Percentiles rank a stretch among this genome's conserved stretches.
phyloP scores from a whole-genome alignment of 2,797 vertebrate genomes.

The Carcharodon carcharias region DNA sequence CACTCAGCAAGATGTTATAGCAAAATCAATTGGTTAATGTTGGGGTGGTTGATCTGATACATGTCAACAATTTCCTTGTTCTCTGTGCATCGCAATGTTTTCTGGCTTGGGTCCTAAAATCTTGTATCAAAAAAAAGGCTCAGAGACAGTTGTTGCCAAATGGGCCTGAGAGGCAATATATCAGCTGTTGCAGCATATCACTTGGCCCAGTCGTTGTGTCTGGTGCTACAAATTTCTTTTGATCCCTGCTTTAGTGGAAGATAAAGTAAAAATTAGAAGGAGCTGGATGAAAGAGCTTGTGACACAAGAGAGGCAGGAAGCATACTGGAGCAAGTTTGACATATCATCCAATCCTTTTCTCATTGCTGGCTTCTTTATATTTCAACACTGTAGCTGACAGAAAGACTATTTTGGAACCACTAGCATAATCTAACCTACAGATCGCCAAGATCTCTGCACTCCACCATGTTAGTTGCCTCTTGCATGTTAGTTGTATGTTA shows the following conservation, averaged over 20 bases:
- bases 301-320: background rate
- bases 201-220: background rate
- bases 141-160: background rate
- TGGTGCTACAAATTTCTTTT: slow-evolving; percentile 21
- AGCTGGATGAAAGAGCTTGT: background rate
- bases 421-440: too few relatives aligned
- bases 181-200: slow-evolving; percentile 17
- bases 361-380: background rate
- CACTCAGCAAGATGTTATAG: background rate
- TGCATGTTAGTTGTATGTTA: background rate
- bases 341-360: background rate
- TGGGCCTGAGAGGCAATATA: background rate
- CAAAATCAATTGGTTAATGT: slow-evolving; percentile 20
- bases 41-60: background rate
- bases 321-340: background rate
- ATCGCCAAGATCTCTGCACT: too few relatives aligned
- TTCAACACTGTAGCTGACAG: background rate
- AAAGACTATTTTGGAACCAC: background rate
- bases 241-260: background rate
- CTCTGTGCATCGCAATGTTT: background rate
- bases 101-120: background rate
- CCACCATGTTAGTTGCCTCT: background rate
- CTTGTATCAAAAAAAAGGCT: background rate
- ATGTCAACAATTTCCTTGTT: background rate
- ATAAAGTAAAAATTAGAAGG: slow-evolving; percentile 1